Conservation (phyloP, 2,113 vertebrate species). For the Eira barbara region DNA sequence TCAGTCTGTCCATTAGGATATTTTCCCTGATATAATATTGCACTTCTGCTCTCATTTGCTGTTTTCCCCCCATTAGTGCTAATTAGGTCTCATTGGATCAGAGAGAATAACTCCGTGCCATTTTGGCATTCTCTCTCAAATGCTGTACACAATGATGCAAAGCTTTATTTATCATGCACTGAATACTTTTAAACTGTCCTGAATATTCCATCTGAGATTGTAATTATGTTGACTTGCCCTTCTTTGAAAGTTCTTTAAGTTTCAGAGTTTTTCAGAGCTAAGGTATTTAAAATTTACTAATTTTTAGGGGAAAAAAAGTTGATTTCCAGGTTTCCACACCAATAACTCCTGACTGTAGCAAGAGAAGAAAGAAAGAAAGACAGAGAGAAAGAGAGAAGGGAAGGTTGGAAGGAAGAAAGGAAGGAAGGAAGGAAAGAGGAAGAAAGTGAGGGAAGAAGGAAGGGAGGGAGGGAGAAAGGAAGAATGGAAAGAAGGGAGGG, state of each 20-base stretch:
- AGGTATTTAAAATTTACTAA: neutral
- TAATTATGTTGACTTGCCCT: neutral
- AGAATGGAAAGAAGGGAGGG: neutral
- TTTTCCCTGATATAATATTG: slow-evolving; percentile 54
- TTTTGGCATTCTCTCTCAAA: neutral
- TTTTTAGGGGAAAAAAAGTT: neutral
- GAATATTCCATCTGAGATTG: slow-evolving; percentile 14
- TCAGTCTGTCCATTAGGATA: slow-evolving; percentile 60
- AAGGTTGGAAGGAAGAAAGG: fast-evolving
- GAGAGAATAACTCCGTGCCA: neutral
- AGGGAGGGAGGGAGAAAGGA: fast-evolving
- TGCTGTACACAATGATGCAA: neutral
- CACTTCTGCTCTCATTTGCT: slow-evolving; percentile 50
- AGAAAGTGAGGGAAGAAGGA: neutral
- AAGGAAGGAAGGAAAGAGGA: neutral
- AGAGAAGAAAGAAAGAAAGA: neutral
- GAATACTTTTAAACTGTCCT: neutral
- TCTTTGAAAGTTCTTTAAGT: slow-evolving; percentile 10
- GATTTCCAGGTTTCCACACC: neutral
- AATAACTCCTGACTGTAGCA: neutral
- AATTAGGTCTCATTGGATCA: slow-evolving; percentile 51
- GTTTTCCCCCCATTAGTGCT: slow-evolving; percentile 27
- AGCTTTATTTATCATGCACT: slow-evolving; percentile 46
- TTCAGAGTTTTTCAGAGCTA: slow-evolving; percentile 21
- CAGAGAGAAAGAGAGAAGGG: fast-evolving